phyloP scores from a whole-genome alignment of 2,888 invertebrate genomes.

The Patella caerulea region DNA sequence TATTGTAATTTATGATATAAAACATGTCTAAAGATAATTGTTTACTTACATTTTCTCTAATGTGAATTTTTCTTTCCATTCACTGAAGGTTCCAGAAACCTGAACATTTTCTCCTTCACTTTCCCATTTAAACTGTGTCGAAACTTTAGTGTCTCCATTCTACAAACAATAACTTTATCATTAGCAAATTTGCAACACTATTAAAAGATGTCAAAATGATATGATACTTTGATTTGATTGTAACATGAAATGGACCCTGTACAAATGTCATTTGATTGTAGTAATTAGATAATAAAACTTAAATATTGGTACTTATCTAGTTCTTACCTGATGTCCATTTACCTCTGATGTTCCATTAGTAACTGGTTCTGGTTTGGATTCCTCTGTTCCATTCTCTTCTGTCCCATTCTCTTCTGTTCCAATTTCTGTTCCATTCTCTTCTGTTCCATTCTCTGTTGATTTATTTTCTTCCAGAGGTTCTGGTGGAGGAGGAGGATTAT shows the following conservation, averaged over 20 bases:
- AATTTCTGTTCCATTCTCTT: neutral
- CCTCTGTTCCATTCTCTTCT: neutral
- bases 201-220: too few species aligned
- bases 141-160: constrained; percentile 30
- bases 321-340: neutral
- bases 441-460: neutral
- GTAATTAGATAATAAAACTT: neutral
- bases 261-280: too few species aligned
- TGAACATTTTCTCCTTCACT: constrained; percentile 54
- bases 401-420: neutral
- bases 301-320: neutral
- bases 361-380: neutral
- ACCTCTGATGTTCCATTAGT: neutral
- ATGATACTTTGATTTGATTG: too few species aligned
- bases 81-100: constrained; percentile 56
- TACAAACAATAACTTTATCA: neutral
- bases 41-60: constrained; percentile 52
- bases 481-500: neutral
- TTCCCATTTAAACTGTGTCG: constrained; percentile 57
- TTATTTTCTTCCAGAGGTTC: constrained; percentile 7
- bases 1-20: too few species aligned
- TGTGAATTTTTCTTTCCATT: constrained; percentile 56
- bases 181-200: too few species aligned
- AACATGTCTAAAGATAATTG: too few species aligned
- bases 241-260: too few species aligned